These are phyloP conservation scores for Syritta pipiens DNA, from an alignment of 2,888 invertebrate species.

Conservation along the genomic window DNA sequence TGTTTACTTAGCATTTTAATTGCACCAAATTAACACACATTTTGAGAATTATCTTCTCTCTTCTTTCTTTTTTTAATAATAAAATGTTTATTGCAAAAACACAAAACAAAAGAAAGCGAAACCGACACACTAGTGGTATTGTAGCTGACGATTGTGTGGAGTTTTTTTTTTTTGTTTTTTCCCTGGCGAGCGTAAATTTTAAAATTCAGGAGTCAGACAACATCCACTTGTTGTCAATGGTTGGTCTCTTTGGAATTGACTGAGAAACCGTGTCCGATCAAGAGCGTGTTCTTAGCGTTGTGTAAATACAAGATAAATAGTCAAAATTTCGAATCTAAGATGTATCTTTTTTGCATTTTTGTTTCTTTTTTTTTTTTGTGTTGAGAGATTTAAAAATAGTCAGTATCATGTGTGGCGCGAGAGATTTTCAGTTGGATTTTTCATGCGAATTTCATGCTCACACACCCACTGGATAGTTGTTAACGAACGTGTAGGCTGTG, in stretches of 20 bases:
- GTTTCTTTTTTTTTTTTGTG: neutral
- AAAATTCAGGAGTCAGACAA: slow-evolving; percentile 21
- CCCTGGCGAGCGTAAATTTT: too few relatives aligned
- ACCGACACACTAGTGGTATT: neutral
- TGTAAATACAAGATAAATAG: slow-evolving; percentile 43
- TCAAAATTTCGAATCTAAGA: slow-evolving; percentile 19
- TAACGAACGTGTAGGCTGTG: slow-evolving; percentile 20
- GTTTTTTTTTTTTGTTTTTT: neutral
- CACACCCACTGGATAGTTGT: slow-evolving; percentile 17
- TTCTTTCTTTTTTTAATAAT: slow-evolving; percentile 14
- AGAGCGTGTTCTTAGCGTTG: slow-evolving; percentile 41
- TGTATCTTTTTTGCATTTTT: slow-evolving; percentile 12
- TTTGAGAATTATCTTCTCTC: slow-evolving; percentile 14
- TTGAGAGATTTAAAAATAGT: slow-evolving; percentile 30
- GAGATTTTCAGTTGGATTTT: neutral
- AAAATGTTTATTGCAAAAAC: slow-evolving; percentile 43
- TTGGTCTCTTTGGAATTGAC: slow-evolving; percentile 54
- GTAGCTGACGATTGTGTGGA: neutral
- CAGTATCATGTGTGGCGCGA: slow-evolving; percentile 2
- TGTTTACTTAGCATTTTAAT: slow-evolving; percentile 44
- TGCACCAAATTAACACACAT: slow-evolving; percentile 48
- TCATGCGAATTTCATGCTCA: neutral
- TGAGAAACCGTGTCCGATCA: slow-evolving; percentile 35
- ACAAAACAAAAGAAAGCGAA: slow-evolving; percentile 5
- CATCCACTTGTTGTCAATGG: slow-evolving; percentile 62